Evolutionary conservation across 2,113 vertebrate species (phyloP).

Genomic region (Pithys albifrons): DNA sequence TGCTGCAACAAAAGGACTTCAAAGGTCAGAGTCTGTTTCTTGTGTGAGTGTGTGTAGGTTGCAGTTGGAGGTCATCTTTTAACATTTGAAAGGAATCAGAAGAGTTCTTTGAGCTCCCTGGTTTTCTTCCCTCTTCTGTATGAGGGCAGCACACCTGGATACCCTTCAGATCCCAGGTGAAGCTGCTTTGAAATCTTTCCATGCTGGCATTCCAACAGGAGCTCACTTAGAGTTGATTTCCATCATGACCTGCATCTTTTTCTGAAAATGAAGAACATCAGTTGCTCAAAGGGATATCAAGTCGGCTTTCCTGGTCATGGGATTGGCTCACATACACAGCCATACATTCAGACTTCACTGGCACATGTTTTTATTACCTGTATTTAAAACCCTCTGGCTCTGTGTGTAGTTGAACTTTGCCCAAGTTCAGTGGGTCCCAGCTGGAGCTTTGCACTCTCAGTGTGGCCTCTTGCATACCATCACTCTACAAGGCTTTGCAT

Average conservation of each 20-base stretch:
- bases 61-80: background rate
- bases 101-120: background rate
- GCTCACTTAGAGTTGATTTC: background rate
- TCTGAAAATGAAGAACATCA: background rate
- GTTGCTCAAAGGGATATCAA: background rate
- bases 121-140: background rate
- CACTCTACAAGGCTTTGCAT: background rate
- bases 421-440: background rate
- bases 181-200: background rate
- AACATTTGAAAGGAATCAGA: background rate
- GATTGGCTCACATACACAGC: background rate
- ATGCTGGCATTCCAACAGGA: background rate
- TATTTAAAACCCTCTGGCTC: background rate
- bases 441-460: background rate
- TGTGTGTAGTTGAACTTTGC: background rate
- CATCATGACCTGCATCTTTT: background rate
- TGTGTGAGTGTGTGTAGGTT: background rate
- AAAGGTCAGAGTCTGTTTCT: background rate
- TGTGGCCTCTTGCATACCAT: background rate
- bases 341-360: background rate
- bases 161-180: background rate
- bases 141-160: background rate
- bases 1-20: background rate
- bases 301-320: background rate
- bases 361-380: background rate